Percentiles rank a stretch among this genome's conserved stretches.
phyloP scores from a whole-genome alignment of 1,140 invertebrate species.

The Tribolium madens region DNA sequence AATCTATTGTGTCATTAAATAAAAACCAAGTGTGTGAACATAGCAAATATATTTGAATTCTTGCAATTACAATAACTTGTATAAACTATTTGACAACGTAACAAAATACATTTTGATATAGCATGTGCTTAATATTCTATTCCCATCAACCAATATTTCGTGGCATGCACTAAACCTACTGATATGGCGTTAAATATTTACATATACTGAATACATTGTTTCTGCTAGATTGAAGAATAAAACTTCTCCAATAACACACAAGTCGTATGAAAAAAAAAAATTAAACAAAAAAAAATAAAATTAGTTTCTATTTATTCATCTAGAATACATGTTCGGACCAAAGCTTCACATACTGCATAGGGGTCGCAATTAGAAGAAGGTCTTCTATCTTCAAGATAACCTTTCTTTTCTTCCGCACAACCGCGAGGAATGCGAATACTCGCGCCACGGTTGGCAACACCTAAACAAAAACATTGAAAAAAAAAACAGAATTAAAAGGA shows the following conservation, averaged over 20 bases:
- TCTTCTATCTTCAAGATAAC: conserved; percentile 93
- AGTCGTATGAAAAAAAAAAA: neutral
- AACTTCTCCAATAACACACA: conserved; percentile 25
- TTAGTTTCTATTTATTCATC: conserved; percentile 67
- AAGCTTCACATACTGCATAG: conserved; percentile 77
- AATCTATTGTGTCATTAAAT: too few species aligned
- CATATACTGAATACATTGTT: conserved; percentile 22
- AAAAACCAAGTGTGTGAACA: neutral
- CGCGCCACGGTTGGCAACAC: conserved; percentile 83
- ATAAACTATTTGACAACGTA: conserved; percentile 37
- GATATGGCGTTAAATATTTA: conserved; percentile 23
- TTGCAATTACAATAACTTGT: conserved; percentile 29
- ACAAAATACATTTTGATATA: conserved; percentile 27
- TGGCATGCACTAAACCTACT: conserved; percentile 29
- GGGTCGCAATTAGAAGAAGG: conserved; percentile 94
- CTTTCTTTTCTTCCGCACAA: conserved; percentile 88
- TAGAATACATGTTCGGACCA: conserved; percentile 76
- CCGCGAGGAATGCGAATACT: conserved; percentile 86
- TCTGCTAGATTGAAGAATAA: conserved; percentile 27
- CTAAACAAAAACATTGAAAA: conserved; percentile 64
- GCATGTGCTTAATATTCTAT: conserved; percentile 32
- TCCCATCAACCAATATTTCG: conserved; percentile 19
- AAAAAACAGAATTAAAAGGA: conserved; percentile 47
- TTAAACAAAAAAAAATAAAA: conserved; percentile 14
- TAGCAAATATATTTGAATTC: conserved; percentile 34